Evolutionary conservation across 2,797 vertebrate genomes (phyloP), one percentile per base, ranked within the genome.

Genomic region (Halcyon badia): DNA sequence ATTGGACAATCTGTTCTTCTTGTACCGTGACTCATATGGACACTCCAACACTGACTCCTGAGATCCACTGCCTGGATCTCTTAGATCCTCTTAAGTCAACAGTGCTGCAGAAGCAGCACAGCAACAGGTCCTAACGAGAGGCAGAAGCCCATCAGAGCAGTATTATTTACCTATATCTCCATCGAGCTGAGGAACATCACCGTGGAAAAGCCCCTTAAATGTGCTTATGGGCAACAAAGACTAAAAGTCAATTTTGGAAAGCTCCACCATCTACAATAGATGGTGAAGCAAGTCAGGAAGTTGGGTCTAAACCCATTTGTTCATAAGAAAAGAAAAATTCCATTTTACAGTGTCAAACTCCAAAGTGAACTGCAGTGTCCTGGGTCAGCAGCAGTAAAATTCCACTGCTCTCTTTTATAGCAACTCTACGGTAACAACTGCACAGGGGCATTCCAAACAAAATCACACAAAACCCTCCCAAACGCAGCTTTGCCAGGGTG

Each of bases 21-120:
- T 52, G 5, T 13, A 17, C 3, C 1, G 1, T 18, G 42, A 39
- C 61, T 70, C 61, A 28, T 2, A 8, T 4, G 41, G 65, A 13
- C 22, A 28, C 35, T 31, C 68, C 68, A 85, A 12, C 57, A 10
- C 48, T 14, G 48, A 17, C 44, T 31, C 28, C 26, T 20, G 41
- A 51, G 33, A 75, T 28, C 87, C 56, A 14, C 61, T 19, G 30
- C 44, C 2, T 1, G 39, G n/a, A 77, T 18, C 75, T n/a, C 3
- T 9, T 20, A 24, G 69, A 52, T 48, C 70, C 70, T 21, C 70
- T 37, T 8, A 20, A 60, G 14, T 3, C 42, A 52, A 14, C 24
- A 18, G 35, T 7, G 24, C 31, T 22, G 35, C 42, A 42, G 42
- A 42, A 42, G 42, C 42, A 42, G 42, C 4, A 51, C 5, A 66